These are phyloP conservation scores for Scophthalmus maximus DNA, from an alignment of 2,113 vertebrate genomes.

Conservation along the genomic window DNA sequence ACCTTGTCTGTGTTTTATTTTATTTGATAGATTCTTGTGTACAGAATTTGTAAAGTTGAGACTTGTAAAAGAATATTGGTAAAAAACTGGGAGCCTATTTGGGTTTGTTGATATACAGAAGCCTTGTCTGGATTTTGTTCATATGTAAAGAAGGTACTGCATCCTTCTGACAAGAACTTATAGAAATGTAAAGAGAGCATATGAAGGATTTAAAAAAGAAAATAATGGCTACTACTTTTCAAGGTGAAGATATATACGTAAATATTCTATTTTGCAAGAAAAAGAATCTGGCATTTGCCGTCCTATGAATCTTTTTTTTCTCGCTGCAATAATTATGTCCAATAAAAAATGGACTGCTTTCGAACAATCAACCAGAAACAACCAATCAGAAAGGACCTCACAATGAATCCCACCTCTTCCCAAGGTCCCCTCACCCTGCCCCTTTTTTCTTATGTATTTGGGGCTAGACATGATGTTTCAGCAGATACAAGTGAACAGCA, in stretches of 20 bases:
- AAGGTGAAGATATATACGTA: conserved; percentile 83
- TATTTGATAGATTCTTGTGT: conserved; percentile 86
- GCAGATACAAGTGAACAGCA: conserved; percentile 19
- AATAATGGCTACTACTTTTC: conserved; percentile 80
- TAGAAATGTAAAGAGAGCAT: conserved; percentile 81
- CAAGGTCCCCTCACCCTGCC: conserved; percentile 19
- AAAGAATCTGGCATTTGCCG: conserved; percentile 74
- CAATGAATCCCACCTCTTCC: conserved; percentile 31
- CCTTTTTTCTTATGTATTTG: conserved; percentile 27
- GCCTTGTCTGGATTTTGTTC: conserved; percentile 93
- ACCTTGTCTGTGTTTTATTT: conserved; percentile 89
- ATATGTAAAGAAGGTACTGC: conserved; percentile 77
- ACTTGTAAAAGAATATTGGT: conserved; percentile 79
- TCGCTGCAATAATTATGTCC: conserved; percentile 80
- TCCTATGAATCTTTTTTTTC: conserved; percentile 69
- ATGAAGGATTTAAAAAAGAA: conserved; percentile 79
- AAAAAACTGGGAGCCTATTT: conserved; percentile 71
- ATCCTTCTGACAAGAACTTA: conserved; percentile 77
- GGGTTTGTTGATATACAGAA: conserved; percentile 83
- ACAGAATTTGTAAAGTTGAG: conserved; percentile 85
- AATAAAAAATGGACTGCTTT: conserved; percentile 73
- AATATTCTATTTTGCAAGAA: conserved; percentile 83
- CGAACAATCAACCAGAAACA: conserved; percentile 79
- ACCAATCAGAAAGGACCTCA: conserved; percentile 71
- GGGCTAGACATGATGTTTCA: conserved; percentile 25